Base-by-base conservation (phyloP, 2,888 invertebrate species). In the Himalopsyche anomala region DNA sequence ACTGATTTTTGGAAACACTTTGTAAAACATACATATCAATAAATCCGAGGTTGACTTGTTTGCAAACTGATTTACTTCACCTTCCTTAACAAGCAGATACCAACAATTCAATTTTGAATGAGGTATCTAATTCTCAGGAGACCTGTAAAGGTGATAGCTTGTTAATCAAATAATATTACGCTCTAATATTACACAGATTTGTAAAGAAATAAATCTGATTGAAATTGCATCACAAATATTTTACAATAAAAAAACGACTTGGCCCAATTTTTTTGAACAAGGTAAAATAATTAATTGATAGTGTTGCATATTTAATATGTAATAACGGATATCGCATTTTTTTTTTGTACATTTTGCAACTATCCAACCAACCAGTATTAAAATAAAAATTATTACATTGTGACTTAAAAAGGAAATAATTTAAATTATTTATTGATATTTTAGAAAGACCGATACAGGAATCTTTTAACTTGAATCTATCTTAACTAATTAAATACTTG, bases 41-140 rank as follows among this genome's bases (percentile, higher is more conserved):
- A 36, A 12, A 74, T 74, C 15, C 1, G 28, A 12, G n/a, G 11
- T 36, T 12, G 74, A 74, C 9, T 74, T 74, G 74, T 74, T 36
- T 2, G 74, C 2, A 15, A 15, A 12, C 12, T 4, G 5, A 28
- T 11, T 74, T 5, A 0, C 36, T 38, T 38, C 36, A 80, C 82
- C 80, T 80, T 40, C 83, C 82, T 55, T 85, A 85, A 83, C 85
- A 85, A 85, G 82, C 82, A 54, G 55, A 85, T 85, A 62, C 81
- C 81, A 85, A 85, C 82, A 79, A 85, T 85, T 85, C 82, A 85
- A 85, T 85, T 85, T 82, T 51, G 79, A 82, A 85, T 74, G 74
- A 74, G 74, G 74, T 74, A 74, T 74, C 36, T 74, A 74, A 74
- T 74, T 74, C 74, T 74, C 74, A 74, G 36, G 28, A 36, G 74